phyloP scores from a whole-genome alignment of 2,113 vertebrate species.

The Artemisiospiza belli region DNA sequence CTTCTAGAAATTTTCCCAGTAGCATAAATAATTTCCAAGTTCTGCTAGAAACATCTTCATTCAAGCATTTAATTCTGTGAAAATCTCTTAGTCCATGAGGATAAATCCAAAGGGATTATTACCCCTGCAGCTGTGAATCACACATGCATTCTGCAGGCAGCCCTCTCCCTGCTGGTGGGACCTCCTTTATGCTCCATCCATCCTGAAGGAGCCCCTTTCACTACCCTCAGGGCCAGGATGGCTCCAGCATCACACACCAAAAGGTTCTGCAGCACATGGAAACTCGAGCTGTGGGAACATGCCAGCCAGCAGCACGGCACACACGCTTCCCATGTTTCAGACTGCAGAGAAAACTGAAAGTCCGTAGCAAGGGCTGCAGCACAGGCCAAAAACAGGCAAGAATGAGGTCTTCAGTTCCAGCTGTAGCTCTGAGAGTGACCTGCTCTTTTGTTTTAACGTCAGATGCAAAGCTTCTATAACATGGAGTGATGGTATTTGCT shows the following conservation, averaged over 20 bases:
- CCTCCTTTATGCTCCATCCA: neutral
- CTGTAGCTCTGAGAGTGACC: neutral
- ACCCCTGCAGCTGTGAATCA: neutral
- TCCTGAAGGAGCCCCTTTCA: neutral
- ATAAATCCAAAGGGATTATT: neutral
- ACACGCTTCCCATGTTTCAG: neutral
- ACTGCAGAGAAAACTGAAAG: neutral
- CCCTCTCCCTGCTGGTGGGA: neutral
- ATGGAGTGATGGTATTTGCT: neutral
- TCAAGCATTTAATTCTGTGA: rapidly evolving
- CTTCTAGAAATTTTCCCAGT: neutral
- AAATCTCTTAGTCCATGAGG: neutral
- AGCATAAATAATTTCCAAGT: neutral
- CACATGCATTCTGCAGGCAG: neutral
- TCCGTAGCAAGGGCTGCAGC: neutral
- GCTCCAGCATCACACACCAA: neutral
- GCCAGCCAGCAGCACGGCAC: neutral
- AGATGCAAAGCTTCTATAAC: neutral
- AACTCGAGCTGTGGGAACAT: neutral
- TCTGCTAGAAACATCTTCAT: neutral
- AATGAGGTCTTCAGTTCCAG: neutral
- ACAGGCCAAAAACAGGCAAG: neutral
- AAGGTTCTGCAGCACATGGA: rapidly evolving
- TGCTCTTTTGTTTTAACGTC: neutral
- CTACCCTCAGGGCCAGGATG: neutral